These are phyloP conservation scores for Antechinus flavipes DNA, from an alignment of 2,113 vertebrate species.

Conservation along the genomic window DNA sequence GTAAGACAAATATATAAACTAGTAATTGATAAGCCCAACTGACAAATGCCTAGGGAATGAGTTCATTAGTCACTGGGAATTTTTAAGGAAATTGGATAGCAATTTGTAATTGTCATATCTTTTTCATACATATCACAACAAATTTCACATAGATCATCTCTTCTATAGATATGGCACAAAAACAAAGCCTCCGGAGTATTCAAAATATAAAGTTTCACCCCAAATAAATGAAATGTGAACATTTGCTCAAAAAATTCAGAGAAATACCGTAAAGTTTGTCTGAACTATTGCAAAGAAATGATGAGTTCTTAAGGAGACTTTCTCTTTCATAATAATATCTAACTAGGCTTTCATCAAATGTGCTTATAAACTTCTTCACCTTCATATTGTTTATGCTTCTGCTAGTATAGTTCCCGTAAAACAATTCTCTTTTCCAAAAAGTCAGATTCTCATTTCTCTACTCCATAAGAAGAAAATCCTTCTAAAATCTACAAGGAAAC, in stretches of 20 bases:
- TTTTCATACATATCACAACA: neutral
- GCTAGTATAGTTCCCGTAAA: neutral
- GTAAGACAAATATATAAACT: neutral
- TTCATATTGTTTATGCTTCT: neutral
- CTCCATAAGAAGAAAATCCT: constrained; percentile 45
- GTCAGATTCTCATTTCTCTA: constrained; percentile 28
- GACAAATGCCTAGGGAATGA: neutral
- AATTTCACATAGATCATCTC: neutral
- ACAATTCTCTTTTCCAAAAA: constrained; percentile 5
- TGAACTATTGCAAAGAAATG: neutral
- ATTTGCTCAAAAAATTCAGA: neutral
- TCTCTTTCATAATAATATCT: neutral
- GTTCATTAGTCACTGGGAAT: neutral
- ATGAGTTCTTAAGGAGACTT: neutral
- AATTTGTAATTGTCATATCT: neutral
- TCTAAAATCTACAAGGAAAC: constrained; percentile 2
- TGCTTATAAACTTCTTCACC: constrained; percentile 22
- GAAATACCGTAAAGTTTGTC: neutral
- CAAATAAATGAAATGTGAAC: neutral
- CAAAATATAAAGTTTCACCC: neutral
- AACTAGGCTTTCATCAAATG: neutral
- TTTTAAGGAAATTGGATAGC: neutral
- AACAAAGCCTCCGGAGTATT: neutral
- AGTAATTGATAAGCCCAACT: neutral
- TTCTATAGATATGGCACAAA: neutral